A percentile compares a stretch with the other conserved stretches of the same genome.
Evolutionary conservation across 2,888 invertebrate genomes (phyloP).

Genomic region (Heteropelma amictum): DNA sequence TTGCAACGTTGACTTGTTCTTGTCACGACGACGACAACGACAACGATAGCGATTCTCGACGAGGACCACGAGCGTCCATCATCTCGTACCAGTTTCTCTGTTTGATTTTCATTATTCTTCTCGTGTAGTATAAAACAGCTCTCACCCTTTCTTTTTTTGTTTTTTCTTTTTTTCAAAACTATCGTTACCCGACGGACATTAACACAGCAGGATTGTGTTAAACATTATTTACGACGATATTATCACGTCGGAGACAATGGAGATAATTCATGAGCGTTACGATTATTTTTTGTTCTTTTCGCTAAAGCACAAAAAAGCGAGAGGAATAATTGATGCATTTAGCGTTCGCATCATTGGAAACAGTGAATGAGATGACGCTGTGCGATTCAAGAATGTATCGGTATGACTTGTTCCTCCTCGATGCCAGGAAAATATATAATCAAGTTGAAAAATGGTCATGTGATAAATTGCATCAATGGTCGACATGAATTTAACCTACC

Average conservation of each 20-base stretch:
- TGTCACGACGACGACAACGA: conserved; percentile 26
- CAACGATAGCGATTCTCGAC: neutral
- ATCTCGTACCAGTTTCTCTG: conserved; percentile 15
- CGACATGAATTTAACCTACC: too few species aligned
- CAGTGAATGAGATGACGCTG: conserved; percentile 8
- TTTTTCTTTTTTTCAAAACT: neutral
- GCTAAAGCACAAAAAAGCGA: neutral
- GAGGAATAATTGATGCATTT: conserved; percentile 47
- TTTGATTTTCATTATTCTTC: conserved; percentile 47
- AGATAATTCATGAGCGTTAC: conserved; percentile 21
- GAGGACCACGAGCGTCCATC: conserved; percentile 26
- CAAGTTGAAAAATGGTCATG: too few species aligned
- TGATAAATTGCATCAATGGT: too few species aligned
- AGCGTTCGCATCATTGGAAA: neutral
- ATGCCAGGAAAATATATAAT: too few species aligned
- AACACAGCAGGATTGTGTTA: conserved; percentile 13
- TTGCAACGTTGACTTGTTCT: conserved; percentile 45
- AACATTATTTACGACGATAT: conserved; percentile 5
- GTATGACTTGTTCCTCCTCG: too few species aligned
- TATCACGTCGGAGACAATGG: conserved; percentile 34
- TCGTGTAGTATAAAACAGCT: neutral
- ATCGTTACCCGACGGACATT: conserved; percentile 17
- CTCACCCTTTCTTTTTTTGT: neutral
- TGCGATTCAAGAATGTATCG: neutral
- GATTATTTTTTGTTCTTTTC: neutral